A percentile compares a stretch with the other conserved stretches of the same genome.
Conservation (phyloP, 2,797 vertebrate species). For the Chaetophractus vellerosus region DNA sequence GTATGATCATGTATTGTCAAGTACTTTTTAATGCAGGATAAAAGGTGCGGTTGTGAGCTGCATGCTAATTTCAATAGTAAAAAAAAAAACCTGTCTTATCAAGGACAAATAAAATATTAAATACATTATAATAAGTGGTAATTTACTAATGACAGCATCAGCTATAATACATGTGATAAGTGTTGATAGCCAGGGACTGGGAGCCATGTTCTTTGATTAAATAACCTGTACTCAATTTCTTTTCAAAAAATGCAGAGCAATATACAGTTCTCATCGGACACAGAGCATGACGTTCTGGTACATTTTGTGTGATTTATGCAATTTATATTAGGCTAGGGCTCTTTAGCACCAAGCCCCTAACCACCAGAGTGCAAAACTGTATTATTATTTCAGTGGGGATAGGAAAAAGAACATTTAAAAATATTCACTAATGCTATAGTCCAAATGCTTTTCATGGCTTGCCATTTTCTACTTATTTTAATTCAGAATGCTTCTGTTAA, state of each 20-base stretch:
- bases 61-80: conserved; percentile 52
- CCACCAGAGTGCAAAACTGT: conserved; percentile 50
- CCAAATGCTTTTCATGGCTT: conserved; percentile 59
- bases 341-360: conserved; percentile 56
- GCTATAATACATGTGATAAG: conserved; percentile 30
- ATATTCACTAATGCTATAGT: not conserved
- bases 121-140: not conserved
- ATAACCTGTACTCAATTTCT: not conserved
- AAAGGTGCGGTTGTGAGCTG: conserved; percentile 52
- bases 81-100: conserved; percentile 36
- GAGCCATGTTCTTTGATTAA: conserved; percentile 57
- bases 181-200: conserved; percentile 32
- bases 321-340: conserved; percentile 57
- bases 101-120: conserved; percentile 61
- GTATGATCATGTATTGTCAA: conserved; percentile 62
- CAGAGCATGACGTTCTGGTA: not conserved
- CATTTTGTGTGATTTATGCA: conserved; percentile 72
- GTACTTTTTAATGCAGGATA: conserved; percentile 59
- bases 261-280: conserved; percentile 53
- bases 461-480: conserved; percentile 50
- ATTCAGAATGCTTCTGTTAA: conserved; percentile 57
- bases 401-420: conserved; percentile 56
- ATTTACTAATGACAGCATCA: conserved; percentile 16
- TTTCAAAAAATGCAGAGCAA: conserved; percentile 65
- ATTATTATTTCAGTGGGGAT: conserved; percentile 47